Conservation (phyloP, 2,113 vertebrate genomes). For the Stigmatopora argus region DNA sequence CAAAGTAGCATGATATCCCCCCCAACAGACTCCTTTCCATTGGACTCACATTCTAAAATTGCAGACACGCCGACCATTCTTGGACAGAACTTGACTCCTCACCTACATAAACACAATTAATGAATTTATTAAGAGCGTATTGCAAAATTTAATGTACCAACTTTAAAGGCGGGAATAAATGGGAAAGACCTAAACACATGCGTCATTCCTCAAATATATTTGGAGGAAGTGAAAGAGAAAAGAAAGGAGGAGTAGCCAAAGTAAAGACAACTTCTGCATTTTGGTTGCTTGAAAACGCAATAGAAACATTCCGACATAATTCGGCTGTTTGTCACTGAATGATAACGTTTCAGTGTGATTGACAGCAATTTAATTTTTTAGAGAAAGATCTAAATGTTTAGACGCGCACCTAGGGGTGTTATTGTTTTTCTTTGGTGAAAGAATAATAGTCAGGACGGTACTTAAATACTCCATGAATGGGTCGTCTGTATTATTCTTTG, state of each 20-base stretch:
- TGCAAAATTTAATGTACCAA: not conserved
- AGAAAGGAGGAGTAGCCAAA: not conserved
- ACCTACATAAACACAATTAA: too few species aligned
- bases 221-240: not conserved
- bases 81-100: too few species aligned
- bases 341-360: not conserved
- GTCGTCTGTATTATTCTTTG: not conserved
- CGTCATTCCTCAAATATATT: not conserved
- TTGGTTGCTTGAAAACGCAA: not conserved
- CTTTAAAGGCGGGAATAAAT: not conserved
- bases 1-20: too few species aligned
- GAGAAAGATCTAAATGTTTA: slow-evolving; percentile 40
- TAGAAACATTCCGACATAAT: not conserved
- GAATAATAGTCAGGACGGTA: not conserved
- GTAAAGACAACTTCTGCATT: not conserved
- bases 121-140: too few species aligned
- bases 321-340: too few species aligned
- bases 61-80: too few species aligned
- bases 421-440: slow-evolving; percentile 3
- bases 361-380: not conserved
- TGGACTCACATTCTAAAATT: too few species aligned
- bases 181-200: not conserved
- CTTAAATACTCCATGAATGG: not conserved
- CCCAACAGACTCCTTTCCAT: too few species aligned
- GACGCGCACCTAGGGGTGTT: slow-evolving; percentile 26